Conservation (phyloP, 2,113 vertebrate genomes). For the Entomyzon cyanotis region DNA sequence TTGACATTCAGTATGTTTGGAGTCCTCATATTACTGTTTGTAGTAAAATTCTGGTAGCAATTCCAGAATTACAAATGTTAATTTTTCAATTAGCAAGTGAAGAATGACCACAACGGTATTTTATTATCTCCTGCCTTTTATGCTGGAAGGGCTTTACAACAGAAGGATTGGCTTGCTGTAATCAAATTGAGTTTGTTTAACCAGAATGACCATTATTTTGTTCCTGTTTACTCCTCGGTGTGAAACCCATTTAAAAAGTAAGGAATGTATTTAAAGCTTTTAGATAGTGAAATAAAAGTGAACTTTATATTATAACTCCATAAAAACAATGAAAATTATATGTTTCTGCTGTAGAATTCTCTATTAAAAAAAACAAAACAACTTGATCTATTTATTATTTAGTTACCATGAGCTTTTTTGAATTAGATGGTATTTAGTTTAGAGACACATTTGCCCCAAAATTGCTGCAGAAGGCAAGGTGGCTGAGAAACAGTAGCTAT, state of each 20-base stretch:
- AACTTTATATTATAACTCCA: neutral
- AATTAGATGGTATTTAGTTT: neutral
- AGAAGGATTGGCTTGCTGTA: neutral
- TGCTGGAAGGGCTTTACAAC: neutral
- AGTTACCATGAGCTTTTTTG: fast-evolving
- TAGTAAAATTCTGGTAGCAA: neutral
- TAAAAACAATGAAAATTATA: neutral
- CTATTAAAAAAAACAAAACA: too few species aligned
- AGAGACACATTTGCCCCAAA: neutral
- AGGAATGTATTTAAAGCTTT: neutral
- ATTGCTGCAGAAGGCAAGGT: neutral
- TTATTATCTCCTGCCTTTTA: neutral
- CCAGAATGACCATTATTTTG: neutral
- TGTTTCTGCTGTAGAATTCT: neutral
- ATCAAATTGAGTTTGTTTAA: neutral
- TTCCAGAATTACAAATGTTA: neutral
- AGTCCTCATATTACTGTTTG: neutral
- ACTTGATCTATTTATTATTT: neutral
- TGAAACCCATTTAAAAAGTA: neutral
- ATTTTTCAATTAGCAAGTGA: neutral
- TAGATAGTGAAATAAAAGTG: neutral
- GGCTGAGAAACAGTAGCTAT: neutral
- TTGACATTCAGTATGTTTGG: fast-evolving
- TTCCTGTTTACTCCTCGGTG: neutral
- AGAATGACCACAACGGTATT: neutral